Evolutionary conservation across 2,113 vertebrate genomes (phyloP).

Genomic region (Pluvianellus socialis): DNA sequence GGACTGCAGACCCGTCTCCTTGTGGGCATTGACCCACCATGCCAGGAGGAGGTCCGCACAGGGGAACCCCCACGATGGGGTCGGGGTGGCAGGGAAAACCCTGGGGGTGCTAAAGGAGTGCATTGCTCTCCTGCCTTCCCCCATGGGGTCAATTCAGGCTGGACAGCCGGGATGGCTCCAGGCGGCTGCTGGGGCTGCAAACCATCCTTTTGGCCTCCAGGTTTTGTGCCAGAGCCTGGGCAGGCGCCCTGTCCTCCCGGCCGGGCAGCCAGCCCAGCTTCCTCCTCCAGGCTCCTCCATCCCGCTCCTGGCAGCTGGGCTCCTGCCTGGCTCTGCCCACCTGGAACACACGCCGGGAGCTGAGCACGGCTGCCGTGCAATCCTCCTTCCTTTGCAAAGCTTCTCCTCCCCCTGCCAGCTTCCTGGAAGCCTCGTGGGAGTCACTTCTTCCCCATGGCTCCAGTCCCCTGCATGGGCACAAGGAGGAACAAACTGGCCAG

Average conservation of each 20-base stretch:
- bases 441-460: not conserved
- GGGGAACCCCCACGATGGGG: accelerated
- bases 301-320: not conserved
- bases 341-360: not conserved
- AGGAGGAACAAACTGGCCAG: not conserved
- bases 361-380: not conserved
- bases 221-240: not conserved
- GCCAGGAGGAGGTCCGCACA: not conserved
- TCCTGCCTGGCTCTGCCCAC: not conserved
- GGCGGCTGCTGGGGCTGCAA: not conserved
- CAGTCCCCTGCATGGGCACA: accelerated
- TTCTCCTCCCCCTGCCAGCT: not conserved
- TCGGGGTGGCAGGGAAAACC: not conserved
- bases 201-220: not conserved
- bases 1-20: not conserved
- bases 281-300: not conserved
- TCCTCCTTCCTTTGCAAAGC: not conserved
- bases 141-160: not conserved
- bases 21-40: accelerated
- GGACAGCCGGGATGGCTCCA: not conserved
- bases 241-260: not conserved
- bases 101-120: too few relatives aligned
- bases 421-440: not conserved
- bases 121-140: not conserved
- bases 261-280: not conserved